These are phyloP conservation scores for Odontamblyopus rebecca DNA, from an alignment of 2,797 vertebrate genomes.

Conservation along the genomic window DNA sequence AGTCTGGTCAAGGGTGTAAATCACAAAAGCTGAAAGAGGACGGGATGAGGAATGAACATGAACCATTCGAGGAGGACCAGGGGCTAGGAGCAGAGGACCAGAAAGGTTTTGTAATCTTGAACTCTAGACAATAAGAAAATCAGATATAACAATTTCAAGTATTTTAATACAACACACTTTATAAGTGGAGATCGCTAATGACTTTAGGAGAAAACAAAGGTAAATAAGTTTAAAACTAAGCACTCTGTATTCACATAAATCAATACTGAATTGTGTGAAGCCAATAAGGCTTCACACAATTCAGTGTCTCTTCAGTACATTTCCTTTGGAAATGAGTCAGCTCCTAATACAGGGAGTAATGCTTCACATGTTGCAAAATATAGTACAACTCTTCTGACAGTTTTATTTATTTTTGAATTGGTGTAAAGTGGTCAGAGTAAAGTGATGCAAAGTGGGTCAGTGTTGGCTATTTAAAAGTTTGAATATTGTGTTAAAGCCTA, in stretches of 20 bases:
- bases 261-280: not conserved
- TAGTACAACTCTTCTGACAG: too few species aligned
- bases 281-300: not conserved
- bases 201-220: constrained; percentile 14
- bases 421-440: too few species aligned
- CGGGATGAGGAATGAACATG: constrained; percentile 47
- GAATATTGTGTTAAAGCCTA: not conserved
- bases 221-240: constrained; percentile 5
- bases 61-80: constrained; percentile 29
- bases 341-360: not conserved
- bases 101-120: constrained; percentile 10
- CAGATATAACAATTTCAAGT: constrained; percentile 23
- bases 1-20: constrained; percentile 44
- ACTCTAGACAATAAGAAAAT: constrained; percentile 18
- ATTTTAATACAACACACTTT: not conserved
- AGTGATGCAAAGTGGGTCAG: not conserved
- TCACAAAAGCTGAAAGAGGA: constrained; percentile 38
- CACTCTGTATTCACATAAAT: not conserved
- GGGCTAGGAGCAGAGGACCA: constrained; percentile 32
- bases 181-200: constrained; percentile 11
- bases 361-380: not conserved
- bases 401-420: too few species aligned
- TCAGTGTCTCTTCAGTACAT: not conserved
- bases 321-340: not conserved
- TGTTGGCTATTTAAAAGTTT: not conserved